These are phyloP conservation scores for Catostomus latipinnis DNA, from an alignment of 2,797 vertebrate species.

Conservation along the genomic window DNA sequence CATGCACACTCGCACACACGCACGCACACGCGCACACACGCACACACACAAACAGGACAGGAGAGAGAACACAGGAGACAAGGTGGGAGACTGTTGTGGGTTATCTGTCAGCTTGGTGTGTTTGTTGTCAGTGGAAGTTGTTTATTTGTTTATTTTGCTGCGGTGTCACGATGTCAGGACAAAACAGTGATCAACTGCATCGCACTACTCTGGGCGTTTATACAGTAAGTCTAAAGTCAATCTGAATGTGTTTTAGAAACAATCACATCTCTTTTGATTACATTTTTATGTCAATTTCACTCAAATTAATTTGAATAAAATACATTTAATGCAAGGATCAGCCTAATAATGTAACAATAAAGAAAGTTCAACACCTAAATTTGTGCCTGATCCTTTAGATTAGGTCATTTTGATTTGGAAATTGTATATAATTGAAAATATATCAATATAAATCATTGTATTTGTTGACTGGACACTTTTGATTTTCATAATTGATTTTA, in stretches of 20 bases:
- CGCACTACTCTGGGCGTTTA: constrained; percentile 79
- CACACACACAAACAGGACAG: not conserved
- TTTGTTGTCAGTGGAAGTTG: constrained; percentile 20
- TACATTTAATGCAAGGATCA: too few relatives aligned
- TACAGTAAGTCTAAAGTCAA: constrained; percentile 67
- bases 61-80: not conserved
- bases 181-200: constrained; percentile 75
- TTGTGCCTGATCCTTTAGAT: too few relatives aligned
- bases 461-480: too few relatives aligned
- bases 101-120: constrained; percentile 5
- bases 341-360: too few relatives aligned
- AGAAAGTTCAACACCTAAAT: too few relatives aligned
- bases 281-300: too few relatives aligned
- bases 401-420: too few relatives aligned
- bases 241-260: too few relatives aligned
- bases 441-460: too few relatives aligned
- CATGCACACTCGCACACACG: not conserved
- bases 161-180: constrained; percentile 68
- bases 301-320: too few relatives aligned
- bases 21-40: constrained; percentile 3
- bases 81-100: constrained; percentile 11
- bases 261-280: too few relatives aligned
- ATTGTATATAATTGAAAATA: too few relatives aligned
- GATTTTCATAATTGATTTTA: not conserved
- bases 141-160: constrained; percentile 36